Evolutionary conservation across 2,113 vertebrate species (phyloP).

Genomic region (Mohoua ochrocephala): DNA sequence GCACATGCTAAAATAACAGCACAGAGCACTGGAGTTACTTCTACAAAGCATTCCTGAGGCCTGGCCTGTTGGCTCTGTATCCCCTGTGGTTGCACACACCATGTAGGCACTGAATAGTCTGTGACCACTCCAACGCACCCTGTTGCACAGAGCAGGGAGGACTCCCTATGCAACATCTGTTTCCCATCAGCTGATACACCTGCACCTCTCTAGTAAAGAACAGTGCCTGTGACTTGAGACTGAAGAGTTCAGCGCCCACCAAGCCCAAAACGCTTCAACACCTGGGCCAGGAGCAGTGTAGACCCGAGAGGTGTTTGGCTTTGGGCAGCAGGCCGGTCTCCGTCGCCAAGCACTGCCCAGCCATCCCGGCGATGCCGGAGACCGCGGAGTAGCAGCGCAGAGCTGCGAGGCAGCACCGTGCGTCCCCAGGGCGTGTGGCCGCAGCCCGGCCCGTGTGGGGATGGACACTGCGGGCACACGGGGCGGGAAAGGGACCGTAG

Average conservation of each 20-base stretch:
- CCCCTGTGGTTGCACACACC: not conserved
- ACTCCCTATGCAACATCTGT: not conserved
- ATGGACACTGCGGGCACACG: not conserved
- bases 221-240: not conserved
- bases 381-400: fast-evolving
- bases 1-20: not conserved
- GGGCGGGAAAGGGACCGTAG: fast-evolving
- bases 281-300: fast-evolving
- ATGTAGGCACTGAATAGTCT: fast-evolving
- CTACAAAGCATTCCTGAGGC: not conserved
- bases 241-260: not conserved
- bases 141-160: not conserved
- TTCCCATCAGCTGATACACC: not conserved
- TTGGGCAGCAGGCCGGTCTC: fast-evolving
- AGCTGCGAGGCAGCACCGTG: not conserved
- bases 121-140: not conserved
- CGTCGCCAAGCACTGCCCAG: not conserved
- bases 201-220: not conserved
- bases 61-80: not conserved
- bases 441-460: not conserved
- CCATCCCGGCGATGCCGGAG: fast-evolving
- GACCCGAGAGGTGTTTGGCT: not conserved
- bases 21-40: not conserved
- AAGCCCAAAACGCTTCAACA: fast-evolving
- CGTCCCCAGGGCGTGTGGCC: too few relatives aligned